phyloP scores from a whole-genome alignment of 1,140 invertebrate genomes.

The Plutomurus gul region DNA sequence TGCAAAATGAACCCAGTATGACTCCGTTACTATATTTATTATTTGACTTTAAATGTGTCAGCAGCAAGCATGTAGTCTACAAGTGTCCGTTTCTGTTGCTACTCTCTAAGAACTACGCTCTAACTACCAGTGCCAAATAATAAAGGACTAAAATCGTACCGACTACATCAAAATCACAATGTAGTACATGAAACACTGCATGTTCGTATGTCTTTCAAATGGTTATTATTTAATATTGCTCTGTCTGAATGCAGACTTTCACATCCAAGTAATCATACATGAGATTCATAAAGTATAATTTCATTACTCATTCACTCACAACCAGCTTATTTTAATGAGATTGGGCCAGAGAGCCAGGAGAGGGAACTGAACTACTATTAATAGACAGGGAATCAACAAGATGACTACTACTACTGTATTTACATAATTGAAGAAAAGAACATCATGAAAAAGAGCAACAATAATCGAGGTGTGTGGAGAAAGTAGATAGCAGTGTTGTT shows the following conservation, averaged over 20 bases:
- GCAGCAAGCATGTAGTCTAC: not conserved
- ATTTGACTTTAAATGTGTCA: not conserved
- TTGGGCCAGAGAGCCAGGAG: too few species aligned
- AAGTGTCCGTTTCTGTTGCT: not conserved
- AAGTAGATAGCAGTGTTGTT: not conserved
- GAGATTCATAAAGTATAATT: too few species aligned
- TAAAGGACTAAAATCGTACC: not conserved
- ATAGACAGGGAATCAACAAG: too few species aligned
- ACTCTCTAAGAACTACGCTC: not conserved
- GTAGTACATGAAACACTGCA: not conserved
- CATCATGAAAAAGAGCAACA: not conserved
- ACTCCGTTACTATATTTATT: not conserved
- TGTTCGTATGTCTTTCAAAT: too few species aligned
- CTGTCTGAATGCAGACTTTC: too few species aligned
- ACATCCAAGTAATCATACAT: too few species aligned
- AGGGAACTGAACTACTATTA: too few species aligned
- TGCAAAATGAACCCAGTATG: too few species aligned
- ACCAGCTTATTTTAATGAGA: too few species aligned
- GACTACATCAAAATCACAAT: not conserved
- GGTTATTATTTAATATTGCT: too few species aligned
- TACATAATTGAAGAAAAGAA: not conserved
- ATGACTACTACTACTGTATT: too few species aligned
- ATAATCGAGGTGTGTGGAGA: not conserved
- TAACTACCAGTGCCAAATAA: constrained; percentile 27
- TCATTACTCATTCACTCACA: too few species aligned